These are phyloP conservation scores for Natrix natrix DNA, from an alignment of 2,797 vertebrate species.

Conservation along the genomic window DNA sequence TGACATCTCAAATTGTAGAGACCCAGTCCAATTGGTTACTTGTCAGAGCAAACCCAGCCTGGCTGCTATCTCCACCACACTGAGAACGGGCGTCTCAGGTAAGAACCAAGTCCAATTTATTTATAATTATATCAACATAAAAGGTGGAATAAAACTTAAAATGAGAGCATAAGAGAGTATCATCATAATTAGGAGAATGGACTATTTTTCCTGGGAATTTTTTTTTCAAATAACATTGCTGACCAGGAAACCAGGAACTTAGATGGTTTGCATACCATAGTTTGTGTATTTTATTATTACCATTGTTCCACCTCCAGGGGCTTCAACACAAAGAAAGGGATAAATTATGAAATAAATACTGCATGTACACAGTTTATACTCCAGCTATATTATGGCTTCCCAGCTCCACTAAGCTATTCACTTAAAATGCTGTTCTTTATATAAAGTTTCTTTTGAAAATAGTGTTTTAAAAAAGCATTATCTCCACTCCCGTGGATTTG, in stretches of 20 bases:
- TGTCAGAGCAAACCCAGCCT: no score
- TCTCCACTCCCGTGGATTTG: not conserved
- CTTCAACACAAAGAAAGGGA: not conserved
- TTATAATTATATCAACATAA: not conserved
- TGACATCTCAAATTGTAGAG: no score
- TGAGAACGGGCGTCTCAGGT: no score
- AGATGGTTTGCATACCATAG: not conserved
- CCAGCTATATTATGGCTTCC: not conserved
- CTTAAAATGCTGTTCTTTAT: conserved; percentile 45
- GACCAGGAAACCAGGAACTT: not conserved
- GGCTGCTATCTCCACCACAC: no score
- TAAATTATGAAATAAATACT: not conserved
- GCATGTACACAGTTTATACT: not conserved
- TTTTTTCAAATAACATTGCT: conserved; percentile 45
- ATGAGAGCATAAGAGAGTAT: not conserved
- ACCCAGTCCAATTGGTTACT: no score
- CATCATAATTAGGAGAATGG: conserved; percentile 4
- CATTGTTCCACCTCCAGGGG: not conserved
- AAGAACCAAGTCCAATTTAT: not conserved
- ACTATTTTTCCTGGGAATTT: not conserved
- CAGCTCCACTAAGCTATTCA: not conserved
- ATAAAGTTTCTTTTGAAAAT: conserved; percentile 35
- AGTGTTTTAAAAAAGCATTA: conserved; percentile 17
- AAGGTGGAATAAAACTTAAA: not conserved
- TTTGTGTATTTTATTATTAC: not conserved